Percentiles rank a stretch among this genome's conserved stretches.
Evolutionary conservation across 2,113 vertebrate species (phyloP).

Genomic region (Limanda limanda): DNA sequence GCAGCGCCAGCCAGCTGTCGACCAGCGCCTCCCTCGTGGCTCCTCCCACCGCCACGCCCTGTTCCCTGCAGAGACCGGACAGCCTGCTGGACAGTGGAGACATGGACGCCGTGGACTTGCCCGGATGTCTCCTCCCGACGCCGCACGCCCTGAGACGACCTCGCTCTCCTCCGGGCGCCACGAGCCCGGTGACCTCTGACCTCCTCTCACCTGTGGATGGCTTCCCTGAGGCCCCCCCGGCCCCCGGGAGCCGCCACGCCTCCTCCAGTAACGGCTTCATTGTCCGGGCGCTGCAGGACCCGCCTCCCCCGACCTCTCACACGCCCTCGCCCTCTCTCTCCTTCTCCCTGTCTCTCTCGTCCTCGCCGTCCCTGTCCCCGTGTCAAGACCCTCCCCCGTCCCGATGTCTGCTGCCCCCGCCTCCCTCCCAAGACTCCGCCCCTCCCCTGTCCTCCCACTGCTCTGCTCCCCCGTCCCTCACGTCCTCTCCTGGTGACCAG

Average conservation of each 20-base stretch:
- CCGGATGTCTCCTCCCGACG: slow-evolving; percentile 77
- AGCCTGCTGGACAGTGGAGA: slow-evolving; percentile 75
- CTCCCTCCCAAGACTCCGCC: slow-evolving; percentile 66
- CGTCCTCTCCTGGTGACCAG: slow-evolving; percentile 72
- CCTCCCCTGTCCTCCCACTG: slow-evolving; percentile 62
- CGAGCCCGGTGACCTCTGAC: slow-evolving; percentile 18
- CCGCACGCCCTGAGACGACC: slow-evolving; percentile 58
- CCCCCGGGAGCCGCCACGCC: slow-evolving; percentile 22
- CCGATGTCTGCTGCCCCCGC: slow-evolving; percentile 50
- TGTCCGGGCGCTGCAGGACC: slow-evolving; percentile 60
- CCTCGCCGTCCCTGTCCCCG: slow-evolving; percentile 73
- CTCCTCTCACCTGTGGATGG: slow-evolving; percentile 17
- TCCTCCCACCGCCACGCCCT: slow-evolving; percentile 14
- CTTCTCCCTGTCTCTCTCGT: slow-evolving; percentile 76
- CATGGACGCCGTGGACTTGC: slow-evolving; percentile 61
- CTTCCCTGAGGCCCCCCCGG: slow-evolving; percentile 21
- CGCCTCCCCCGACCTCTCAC: slow-evolving; percentile 56
- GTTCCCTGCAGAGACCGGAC: slow-evolving; percentile 56
- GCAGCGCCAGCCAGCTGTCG: slow-evolving; percentile 57
- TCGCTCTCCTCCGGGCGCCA: slow-evolving; percentile 23
- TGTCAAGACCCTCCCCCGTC: slow-evolving; percentile 74
- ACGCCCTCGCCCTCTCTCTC: slow-evolving; percentile 75
- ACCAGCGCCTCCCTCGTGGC: slow-evolving; percentile 22
- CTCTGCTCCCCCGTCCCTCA: slow-evolving; percentile 79
- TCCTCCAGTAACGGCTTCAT: slow-evolving; percentile 61